Evolutionary conservation across 2,888 invertebrate species (phyloP).

Genomic region (Temnothorax unifasciatus): DNA sequence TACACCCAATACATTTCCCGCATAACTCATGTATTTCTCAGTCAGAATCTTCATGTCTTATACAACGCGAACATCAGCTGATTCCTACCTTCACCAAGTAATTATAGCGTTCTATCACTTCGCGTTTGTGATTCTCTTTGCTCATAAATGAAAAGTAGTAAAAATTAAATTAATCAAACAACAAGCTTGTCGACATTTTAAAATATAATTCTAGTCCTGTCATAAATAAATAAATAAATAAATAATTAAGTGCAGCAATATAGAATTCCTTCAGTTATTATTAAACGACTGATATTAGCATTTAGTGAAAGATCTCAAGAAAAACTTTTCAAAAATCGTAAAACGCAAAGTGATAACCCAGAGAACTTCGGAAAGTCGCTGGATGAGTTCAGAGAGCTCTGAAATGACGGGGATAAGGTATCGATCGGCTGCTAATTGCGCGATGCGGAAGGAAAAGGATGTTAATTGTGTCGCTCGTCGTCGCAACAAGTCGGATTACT

Average conservation of each 20-base stretch:
- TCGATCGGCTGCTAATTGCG: conserved; percentile 21
- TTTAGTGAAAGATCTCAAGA: conserved; percentile 4
- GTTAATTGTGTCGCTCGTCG: conserved; percentile 41
- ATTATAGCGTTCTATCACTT: conserved; percentile 11
- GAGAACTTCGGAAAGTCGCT: conserved; percentile 7
- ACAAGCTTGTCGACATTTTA: not conserved
- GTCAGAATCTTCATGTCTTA: conserved; percentile 1
- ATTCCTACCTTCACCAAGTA: not conserved
- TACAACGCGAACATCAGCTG: conserved; percentile 8
- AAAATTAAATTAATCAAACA: conserved; percentile 27
- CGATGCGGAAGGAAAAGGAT: conserved; percentile 21
- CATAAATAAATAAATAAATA: conserved; percentile 38
- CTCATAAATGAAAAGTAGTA: not conserved
- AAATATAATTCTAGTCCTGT: not conserved
- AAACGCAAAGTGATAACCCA: conserved; percentile 12
- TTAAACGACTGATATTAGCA: not conserved
- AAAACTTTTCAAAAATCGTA: not conserved
- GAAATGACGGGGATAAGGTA: conserved; percentile 1
- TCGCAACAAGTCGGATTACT: not conserved
- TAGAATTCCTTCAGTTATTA: not conserved
- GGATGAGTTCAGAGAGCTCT: not conserved
- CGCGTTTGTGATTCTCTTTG: not conserved
- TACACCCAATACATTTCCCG: conserved; percentile 16
- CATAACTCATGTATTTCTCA: not conserved
- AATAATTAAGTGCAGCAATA: conserved; percentile 15